Conservation (phyloP, 2,888 invertebrate genomes). For the Drosophila testacea region DNA sequence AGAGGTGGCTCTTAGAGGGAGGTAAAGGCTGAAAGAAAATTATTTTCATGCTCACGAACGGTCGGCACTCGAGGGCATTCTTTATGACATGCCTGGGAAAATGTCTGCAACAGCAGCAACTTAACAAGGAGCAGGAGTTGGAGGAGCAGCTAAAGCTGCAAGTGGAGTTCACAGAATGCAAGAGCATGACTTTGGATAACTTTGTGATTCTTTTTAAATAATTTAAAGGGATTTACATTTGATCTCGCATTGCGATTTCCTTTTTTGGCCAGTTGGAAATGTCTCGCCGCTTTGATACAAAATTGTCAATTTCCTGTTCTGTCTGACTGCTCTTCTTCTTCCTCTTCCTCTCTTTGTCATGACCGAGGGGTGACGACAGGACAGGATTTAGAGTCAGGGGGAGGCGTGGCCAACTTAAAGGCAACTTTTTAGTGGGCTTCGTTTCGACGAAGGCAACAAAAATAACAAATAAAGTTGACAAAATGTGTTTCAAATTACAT, state of each 20-base stretch:
- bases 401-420: slow-evolving; percentile 30
- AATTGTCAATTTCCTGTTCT: slow-evolving; percentile 75
- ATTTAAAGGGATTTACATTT: slow-evolving; percentile 56
- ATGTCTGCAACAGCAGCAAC: slow-evolving; percentile 46
- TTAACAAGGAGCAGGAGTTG: neutral
- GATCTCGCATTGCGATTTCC: slow-evolving; percentile 15
- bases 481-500: slow-evolving; percentile 49
- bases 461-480: slow-evolving; percentile 45
- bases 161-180: slow-evolving; percentile 39
- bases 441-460: slow-evolving; percentile 23
- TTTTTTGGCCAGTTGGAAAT: slow-evolving; percentile 21
- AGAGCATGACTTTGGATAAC: slow-evolving; percentile 32
- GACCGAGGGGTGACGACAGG: neutral
- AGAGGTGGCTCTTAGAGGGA: neutral
- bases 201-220: slow-evolving; percentile 57
- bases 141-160: neutral
- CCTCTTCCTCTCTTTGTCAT: slow-evolving; percentile 26
- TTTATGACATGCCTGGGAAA: slow-evolving; percentile 73
- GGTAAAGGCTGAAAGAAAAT: slow-evolving; percentile 43
- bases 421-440: slow-evolving; percentile 23
- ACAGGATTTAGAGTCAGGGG: neutral
- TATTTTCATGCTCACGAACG: slow-evolving; percentile 74
- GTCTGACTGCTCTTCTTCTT: slow-evolving; percentile 46
- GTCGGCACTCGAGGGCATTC: slow-evolving; percentile 75
- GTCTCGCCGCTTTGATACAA: slow-evolving; percentile 55